These are phyloP conservation scores for Protobothrops flavoviridis DNA, from an alignment of 2,113 vertebrate species.

Conservation along the genomic window DNA sequence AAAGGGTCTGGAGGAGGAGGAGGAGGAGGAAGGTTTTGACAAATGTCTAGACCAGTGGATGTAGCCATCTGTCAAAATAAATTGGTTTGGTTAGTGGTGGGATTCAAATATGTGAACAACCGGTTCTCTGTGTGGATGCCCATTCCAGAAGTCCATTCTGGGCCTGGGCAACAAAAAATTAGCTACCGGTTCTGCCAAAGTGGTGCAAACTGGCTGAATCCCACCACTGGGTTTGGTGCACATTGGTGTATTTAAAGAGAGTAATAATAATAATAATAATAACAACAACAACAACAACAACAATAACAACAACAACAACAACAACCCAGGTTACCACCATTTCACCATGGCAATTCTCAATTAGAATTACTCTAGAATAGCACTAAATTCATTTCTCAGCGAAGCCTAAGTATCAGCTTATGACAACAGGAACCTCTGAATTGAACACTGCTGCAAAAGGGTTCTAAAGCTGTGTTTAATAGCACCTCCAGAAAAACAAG, in stretches of 20 bases:
- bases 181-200: too few species aligned
- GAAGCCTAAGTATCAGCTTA: background rate
- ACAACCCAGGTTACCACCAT: background rate
- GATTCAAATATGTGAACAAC: too few species aligned
- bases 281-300: too few species aligned
- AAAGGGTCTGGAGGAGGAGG: background rate
- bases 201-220: too few species aligned
- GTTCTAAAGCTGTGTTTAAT: background rate
- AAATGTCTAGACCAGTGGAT: background rate
- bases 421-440: background rate
- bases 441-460: background rate
- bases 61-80: background rate
- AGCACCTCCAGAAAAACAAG: background rate
- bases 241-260: background rate
- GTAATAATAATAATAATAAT: background rate
- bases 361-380: background rate
- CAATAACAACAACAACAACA: too few species aligned
- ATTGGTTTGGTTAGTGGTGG: background rate
- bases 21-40: background rate
- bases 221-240: background rate
- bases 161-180: too few species aligned
- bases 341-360: background rate
- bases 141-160: too few species aligned
- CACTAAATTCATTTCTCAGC: background rate
- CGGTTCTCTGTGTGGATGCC: too few species aligned